These are phyloP conservation scores for Alcis repandata DNA, from an alignment of 2,888 invertebrate species.

Conservation along the genomic window DNA sequence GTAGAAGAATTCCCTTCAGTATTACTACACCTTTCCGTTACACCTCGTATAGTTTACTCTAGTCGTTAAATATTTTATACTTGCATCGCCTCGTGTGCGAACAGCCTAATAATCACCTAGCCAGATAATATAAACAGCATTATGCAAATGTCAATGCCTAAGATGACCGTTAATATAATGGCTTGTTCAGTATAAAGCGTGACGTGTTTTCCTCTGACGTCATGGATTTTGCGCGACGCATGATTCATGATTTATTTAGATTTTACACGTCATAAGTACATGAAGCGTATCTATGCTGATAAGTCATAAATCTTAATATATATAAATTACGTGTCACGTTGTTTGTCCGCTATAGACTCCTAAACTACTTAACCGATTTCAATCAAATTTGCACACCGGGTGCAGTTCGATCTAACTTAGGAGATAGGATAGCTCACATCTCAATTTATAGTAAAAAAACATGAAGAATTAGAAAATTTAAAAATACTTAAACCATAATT, in stretches of 20 bases:
- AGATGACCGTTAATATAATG: not conserved
- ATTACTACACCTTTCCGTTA: too few relatives aligned
- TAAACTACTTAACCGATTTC: too few relatives aligned
- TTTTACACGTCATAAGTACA: not conserved
- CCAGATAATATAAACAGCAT: not conserved
- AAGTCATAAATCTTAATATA: not conserved
- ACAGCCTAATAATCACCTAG: not conserved
- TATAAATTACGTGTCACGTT: too few relatives aligned
- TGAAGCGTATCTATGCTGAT: not conserved
- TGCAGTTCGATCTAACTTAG: too few relatives aligned
- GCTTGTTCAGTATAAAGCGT: not conserved
- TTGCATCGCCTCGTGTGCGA: not conserved
- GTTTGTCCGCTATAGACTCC: too few relatives aligned
- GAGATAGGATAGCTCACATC: too few relatives aligned
- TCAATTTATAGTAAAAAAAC: too few relatives aligned
- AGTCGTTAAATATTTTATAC: not conserved
- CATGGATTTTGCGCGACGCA: not conserved
- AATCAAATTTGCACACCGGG: too few relatives aligned
- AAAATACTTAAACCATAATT: too few relatives aligned
- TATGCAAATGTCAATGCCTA: not conserved
- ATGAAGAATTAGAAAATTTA: too few relatives aligned
- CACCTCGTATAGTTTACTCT: too few relatives aligned
- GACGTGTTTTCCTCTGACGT: constrained; percentile 16
- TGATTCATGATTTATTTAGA: not conserved
- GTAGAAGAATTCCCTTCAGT: too few relatives aligned